Percentiles rank a stretch among this genome's conserved stretches.
Evolutionary conservation across 1,140 invertebrate species (phyloP).

Genomic region (Anastatus disparis): DNA sequence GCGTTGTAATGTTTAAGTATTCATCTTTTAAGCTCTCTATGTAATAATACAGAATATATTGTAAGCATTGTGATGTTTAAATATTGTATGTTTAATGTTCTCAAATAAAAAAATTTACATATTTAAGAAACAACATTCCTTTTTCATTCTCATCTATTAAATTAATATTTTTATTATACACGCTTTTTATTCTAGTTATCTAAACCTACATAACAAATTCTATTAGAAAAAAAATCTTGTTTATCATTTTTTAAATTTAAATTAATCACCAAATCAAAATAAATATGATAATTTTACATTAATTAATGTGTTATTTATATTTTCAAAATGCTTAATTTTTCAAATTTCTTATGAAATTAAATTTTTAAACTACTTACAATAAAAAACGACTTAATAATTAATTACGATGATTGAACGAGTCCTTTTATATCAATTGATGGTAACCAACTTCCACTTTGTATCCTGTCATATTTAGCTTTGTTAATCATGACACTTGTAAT

Average conservation of each 20-base stretch:
- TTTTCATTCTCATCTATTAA: neutral
- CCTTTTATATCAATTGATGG: slow-evolving; percentile 49
- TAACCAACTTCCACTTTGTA: slow-evolving; percentile 72
- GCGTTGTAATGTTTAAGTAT: too few species aligned
- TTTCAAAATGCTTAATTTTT: too few species aligned
- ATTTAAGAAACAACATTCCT: neutral
- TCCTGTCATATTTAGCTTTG: slow-evolving; percentile 78
- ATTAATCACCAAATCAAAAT: too few species aligned
- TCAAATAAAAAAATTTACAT: slow-evolving; percentile 33
- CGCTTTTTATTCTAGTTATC: neutral
- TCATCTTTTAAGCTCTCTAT: slow-evolving; percentile 41
- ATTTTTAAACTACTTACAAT: slow-evolving; percentile 6
- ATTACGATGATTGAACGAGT: slow-evolving; percentile 6
- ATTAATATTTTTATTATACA: neutral
- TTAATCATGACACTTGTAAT: slow-evolving; percentile 77
- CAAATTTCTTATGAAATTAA: neutral
- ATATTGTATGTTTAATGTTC: slow-evolving; percentile 14
- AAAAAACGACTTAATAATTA: neutral
- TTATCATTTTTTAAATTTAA: too few species aligned
- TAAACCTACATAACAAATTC: neutral
- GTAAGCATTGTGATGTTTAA: slow-evolving; percentile 22
- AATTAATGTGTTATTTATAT: too few species aligned
- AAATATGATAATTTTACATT: too few species aligned
- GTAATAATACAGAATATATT: slow-evolving; percentile 23
- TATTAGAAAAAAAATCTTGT: too few species aligned